These are phyloP conservation scores for Diuraphis noxia DNA, from an alignment of 1,140 invertebrate species.

Conservation along the genomic window DNA sequence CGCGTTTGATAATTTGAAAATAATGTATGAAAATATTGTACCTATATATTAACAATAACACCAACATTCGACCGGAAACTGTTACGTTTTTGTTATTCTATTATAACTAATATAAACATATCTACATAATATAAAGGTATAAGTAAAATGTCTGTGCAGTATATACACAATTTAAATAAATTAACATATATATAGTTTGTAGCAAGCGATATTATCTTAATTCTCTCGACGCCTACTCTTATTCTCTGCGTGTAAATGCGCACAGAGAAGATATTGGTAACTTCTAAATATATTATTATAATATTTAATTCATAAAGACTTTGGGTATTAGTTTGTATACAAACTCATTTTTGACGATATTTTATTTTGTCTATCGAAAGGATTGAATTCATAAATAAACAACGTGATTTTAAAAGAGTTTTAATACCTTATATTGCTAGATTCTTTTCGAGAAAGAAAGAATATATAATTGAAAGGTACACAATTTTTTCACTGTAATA, in stretches of 20 bases:
- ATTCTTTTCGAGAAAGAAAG: background rate
- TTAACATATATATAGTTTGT: background rate
- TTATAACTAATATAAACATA: background rate
- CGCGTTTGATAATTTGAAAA: background rate
- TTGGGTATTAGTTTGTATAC: no score
- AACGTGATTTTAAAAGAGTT: background rate
- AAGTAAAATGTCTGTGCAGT: background rate
- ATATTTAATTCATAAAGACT: constrained; percentile 6
- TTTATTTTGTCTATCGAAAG: background rate
- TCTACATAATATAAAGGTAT: background rate
- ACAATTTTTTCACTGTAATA: background rate
- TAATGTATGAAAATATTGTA: background rate
- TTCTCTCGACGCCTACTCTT: constrained; percentile 4
- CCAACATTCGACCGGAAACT: background rate
- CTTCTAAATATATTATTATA: background rate
- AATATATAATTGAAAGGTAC: background rate
- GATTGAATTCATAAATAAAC: background rate
- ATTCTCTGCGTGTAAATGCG: background rate
- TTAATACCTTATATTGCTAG: background rate
- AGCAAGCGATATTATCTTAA: constrained; percentile 32
- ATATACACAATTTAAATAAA: background rate
- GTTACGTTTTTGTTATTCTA: background rate
- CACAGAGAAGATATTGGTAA: background rate
- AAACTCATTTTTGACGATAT: background rate
- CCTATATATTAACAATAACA: background rate